These are phyloP conservation scores for Cheilosia vulpina DNA, from an alignment of 2,888 invertebrate species.

Conservation along the genomic window DNA sequence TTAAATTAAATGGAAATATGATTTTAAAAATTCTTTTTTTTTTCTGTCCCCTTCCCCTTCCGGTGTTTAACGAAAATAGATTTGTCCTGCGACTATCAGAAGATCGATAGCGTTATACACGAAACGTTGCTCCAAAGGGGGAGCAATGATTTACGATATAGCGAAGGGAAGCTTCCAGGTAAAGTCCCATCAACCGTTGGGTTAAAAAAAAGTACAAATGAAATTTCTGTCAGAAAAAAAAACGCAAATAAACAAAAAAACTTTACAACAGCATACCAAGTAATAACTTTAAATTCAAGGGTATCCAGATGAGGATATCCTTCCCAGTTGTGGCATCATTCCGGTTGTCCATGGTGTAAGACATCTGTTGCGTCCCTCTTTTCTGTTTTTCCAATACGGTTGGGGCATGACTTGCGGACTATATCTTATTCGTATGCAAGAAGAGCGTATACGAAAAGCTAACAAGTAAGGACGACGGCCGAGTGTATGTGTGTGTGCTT, in stretches of 20 bases:
- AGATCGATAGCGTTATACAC: not conserved
- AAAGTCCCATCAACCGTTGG: too few relatives aligned
- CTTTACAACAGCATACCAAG: not conserved
- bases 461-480: not conserved
- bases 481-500: not conserved
- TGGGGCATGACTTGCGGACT: constrained; percentile 19
- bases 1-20: constrained; percentile 54
- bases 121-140: not conserved
- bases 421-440: constrained; percentile 8
- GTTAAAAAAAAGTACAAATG: too few relatives aligned
- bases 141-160: not conserved
- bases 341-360: constrained; percentile 3
- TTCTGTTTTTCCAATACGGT: constrained; percentile 10
- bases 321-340: constrained; percentile 1
- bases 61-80: constrained; percentile 17
- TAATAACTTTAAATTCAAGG: constrained; percentile 44
- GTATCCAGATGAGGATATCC: constrained; percentile 9
- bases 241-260: too few relatives aligned
- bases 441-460: not conserved
- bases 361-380: constrained; percentile 48
- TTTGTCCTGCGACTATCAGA: not conserved
- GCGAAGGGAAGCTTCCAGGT: too few relatives aligned
- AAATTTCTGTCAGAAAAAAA: too few relatives aligned
- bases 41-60: not conserved
- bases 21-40: constrained; percentile 12